Base-by-base conservation (phyloP, 2,888 invertebrate genomes). In the Drosophila planitibia region DNA sequence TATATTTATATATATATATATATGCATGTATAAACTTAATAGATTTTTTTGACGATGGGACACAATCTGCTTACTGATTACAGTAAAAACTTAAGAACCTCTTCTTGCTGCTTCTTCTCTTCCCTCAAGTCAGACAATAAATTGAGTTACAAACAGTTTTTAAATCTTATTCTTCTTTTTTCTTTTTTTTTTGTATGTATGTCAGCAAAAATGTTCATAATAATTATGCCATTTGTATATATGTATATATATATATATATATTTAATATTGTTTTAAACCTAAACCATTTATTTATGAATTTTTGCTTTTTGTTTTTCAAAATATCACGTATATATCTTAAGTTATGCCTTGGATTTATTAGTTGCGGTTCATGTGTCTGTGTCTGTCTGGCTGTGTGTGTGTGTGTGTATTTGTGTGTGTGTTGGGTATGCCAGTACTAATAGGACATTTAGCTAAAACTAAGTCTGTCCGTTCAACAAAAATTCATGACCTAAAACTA, bases 271-370 rank as follows among this genome's bases (percentile, higher is more conserved):
- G 35, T 79, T 70, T 83, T 83, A 76, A 87, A 83, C 84, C 90
- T 86, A 86, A 90, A 89, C 86, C 90, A 90, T 90, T 90, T 82
- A 80, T 81, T 82, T 86, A 89, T 88, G 90, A 82, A 87, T 88
- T 85, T 90, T 90, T 89, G 78, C 82, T 77, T 78, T 80, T 78
- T 83, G 70, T 80, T 85, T 87, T 88, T 82, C 86, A 90, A 90
- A 90, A 90, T 90, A 90, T 90, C 90, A 90, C 90, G 90, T 91
- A 91, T 87, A 87, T 90, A 85, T 79, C 89, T 90, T 90, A 89
- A 86, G 79, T 91, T 86, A 90, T 85, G 89, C 90, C 89, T 88
- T 88, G 81, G 79, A 75, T 86, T 83, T 85, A 79, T 87, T 85
- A 77, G 74, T 84, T 81, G 47, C 69, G 76, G 59, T 74, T 67